Evolutionary conservation across 1,140 invertebrate species (phyloP), one percentile per base, ranked within the genome.

Genomic region (Drosophila sproati): DNA sequence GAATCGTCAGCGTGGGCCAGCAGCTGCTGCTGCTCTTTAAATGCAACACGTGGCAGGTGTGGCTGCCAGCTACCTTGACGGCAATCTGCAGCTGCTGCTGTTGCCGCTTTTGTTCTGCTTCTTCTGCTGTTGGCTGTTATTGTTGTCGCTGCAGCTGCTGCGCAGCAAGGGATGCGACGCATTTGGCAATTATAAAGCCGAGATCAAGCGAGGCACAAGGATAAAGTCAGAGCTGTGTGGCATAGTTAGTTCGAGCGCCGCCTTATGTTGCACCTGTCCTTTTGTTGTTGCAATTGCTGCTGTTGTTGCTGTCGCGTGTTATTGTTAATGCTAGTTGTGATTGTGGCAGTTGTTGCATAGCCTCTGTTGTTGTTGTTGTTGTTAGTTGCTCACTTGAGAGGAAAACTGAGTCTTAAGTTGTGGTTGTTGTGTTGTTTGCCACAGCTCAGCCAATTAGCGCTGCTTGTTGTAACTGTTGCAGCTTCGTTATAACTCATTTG

Each of bases 11-110:
- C 35, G 55, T 48, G 47, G 52, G 52, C 56, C 68, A 69, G 71
- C 56, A 69, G 71, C 55, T 63, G 68, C 48, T 20, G 20, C 20
- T 20, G 20, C n/a, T 6, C n/a, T 48, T 12, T 43, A 43, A 57
- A 56, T 74, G 63, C 77, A 79, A 79, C 77, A 87, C 82, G 82
- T 87, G 82, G 82, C 82, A 88, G 82, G 82, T 87, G 82, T 77
- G 71, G 77, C 72, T 37, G 66, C 48, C 57, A 35, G 20, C 51
- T 55, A 35, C 32, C 51, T 74, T 74, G 72, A 70, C 66, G 54
- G 48, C 39, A 43, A 43, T 47, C 52, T 47, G 63, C 52, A 51
- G 67, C 67, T 47, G 57, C 57, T 31, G 64, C 54, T 59, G 64
- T 43, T 45, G 51, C 51, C 41, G 50, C 39, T 43, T 34, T 64